phyloP scores from a whole-genome alignment of 2,113 vertebrate genomes.

The Myodes glareolus region DNA sequence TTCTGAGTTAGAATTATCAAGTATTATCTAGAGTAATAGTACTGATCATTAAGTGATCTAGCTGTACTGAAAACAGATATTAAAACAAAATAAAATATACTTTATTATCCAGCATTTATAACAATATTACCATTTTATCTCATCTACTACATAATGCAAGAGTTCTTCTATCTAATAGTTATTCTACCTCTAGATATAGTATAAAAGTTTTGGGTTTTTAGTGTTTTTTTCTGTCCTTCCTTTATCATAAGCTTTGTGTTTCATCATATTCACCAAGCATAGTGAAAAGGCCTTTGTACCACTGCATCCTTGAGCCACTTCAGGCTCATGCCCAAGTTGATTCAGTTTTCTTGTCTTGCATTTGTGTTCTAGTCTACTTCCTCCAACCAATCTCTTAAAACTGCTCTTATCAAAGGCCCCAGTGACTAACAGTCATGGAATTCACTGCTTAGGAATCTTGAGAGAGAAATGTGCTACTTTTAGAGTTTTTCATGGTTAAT shows the following conservation, averaged over 20 bases:
- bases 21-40: background rate
- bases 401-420: background rate
- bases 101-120: background rate
- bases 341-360: background rate
- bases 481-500: background rate
- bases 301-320: background rate
- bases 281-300: background rate
- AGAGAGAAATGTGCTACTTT: background rate
- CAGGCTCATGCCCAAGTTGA: background rate
- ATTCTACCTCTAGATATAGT: background rate
- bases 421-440: background rate
- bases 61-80: background rate
- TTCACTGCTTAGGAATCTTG: background rate
- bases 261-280: background rate
- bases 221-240: background rate
- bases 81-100: background rate
- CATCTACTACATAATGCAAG: background rate
- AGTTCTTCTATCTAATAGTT: background rate
- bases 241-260: background rate
- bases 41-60: background rate
- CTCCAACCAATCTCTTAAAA: background rate
- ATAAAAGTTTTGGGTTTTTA: background rate
- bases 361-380: background rate
- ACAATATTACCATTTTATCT: background rate
- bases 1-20: background rate